Evolutionary conservation across 2,113 vertebrate species (phyloP), one percentile per base, ranked within the genome.

Genomic region (Elephas maximus): DNA sequence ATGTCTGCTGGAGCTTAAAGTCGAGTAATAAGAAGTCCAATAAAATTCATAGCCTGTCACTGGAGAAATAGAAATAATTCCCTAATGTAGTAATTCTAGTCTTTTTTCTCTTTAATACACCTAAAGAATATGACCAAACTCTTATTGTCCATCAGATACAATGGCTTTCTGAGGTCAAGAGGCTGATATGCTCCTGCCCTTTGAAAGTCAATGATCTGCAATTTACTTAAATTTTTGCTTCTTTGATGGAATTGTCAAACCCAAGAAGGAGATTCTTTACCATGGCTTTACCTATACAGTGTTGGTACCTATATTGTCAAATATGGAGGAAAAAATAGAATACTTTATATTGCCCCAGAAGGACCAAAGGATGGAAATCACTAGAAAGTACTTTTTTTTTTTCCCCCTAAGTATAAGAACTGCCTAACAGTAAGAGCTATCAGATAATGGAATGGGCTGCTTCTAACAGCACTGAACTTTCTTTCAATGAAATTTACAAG

Each of bases 391-490:
- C 5, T 6, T 53, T 48, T 41, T 37, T 37, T 37, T 77, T 71
- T 18, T 1, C 30, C 7, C 5, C 17, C 4, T 26, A 6, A 62
- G 2, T 74, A 30, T 20, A 94, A 89, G 63, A 83, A 53, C 44
- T 81, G 9, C 14, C 21, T 79, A 45, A 44, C 5, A 84, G 37
- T 30, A 84, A 44, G 14, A 93, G 17, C 28, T 44, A 63, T 21
- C 0, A 6, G 76, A 30, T 44, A 63, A 62, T 48, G 11, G 26
- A 74, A 78, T 60, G n/a, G 51, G 2, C n/a, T 91, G 33, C 41
- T 93, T 91, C 63, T 94, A 18, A 92, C 44, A 33, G 23, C 51
- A 12, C 6, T 81, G 11, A 33, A 76, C 20, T 97, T 96, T 83
- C 10, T 69, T 63, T 57, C 53, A 81, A 5, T 93, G 45, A 90